Evolutionary conservation across 2,888 invertebrate genomes (phyloP).

Genomic region (Balanococcus diminutus): DNA sequence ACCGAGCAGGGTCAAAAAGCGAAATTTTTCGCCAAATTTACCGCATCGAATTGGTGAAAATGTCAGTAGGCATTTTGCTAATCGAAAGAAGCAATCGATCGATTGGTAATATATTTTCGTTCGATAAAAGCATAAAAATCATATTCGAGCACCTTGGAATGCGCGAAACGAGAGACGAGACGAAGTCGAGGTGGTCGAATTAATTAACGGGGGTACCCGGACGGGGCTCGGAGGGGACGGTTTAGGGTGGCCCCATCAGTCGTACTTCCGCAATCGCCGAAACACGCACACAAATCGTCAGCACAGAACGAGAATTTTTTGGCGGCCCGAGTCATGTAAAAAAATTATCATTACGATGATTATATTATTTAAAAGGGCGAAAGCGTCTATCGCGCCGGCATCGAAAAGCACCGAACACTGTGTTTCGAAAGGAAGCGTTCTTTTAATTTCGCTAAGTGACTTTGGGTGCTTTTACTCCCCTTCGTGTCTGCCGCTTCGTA

Average conservation of each 20-base stretch:
- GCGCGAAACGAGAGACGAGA: too few species aligned
- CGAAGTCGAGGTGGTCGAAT: not conserved
- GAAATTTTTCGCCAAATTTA: not conserved
- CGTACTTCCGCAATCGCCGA: slow-evolving; percentile 3
- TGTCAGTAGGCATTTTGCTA: not conserved
- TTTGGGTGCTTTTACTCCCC: slow-evolving; percentile 8
- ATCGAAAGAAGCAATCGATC: not conserved
- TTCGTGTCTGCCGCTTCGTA: not conserved
- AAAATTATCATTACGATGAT: slow-evolving; percentile 43
- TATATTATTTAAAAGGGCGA: slow-evolving; percentile 24
- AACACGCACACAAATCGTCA: slow-evolving; percentile 33
- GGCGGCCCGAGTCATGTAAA: slow-evolving; percentile 9
- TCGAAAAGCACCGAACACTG: slow-evolving; percentile 46
- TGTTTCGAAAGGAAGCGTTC: slow-evolving; percentile 43
- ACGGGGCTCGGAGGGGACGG: not conserved
- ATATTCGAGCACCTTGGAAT: not conserved
- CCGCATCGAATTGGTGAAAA: not conserved
- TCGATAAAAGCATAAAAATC: not conserved
- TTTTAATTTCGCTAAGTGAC: slow-evolving; percentile 54
- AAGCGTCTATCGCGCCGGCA: slow-evolving; percentile 32
- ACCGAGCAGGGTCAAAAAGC: not conserved
- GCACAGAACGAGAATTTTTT: slow-evolving; percentile 42
- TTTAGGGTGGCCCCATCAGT: not conserved
- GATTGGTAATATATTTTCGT: not conserved
- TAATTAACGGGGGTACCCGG: not conserved